Evolutionary conservation across 2,113 vertebrate species (phyloP), one percentile per base, ranked within the genome.

Genomic region (Thalassarche chlororhynchos): DNA sequence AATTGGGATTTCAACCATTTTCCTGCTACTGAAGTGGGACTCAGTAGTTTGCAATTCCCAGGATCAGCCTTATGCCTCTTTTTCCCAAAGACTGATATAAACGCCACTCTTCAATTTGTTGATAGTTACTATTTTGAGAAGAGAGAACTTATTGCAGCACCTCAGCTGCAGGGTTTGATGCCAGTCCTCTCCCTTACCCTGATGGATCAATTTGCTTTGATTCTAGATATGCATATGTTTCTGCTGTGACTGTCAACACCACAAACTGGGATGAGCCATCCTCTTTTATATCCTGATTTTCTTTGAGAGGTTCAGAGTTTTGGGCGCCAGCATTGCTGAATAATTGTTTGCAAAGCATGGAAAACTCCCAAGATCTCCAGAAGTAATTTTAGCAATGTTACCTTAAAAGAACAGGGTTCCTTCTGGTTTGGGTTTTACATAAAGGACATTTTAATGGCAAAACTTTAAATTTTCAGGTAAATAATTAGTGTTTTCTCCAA

Each of bases 1-100:
- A 97, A 97, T 97, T 97, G 92, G 92, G 79, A 95, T 96, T 97
- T 97, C 97, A 97, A 92, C 88, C 12, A 42, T 94, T 90, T 93
- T 28, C 82, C 76, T 92, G 83, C 90, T 71, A 93, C 88, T 97
- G 86, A 97, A 92, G 94, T 89, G 78, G 75, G 76, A 78, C 79
- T 86, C 8, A 1, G 68, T 88, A 81, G 90, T 84, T 64, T 90
- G 83, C 85, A 88, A 52, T 97, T 97, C 96, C 95, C 88, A 78
- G 70, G 92, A 71, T 60, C 76, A 90, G 54, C 58, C 38, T 89
- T 75, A 62, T 55, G 42, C 64, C 29, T 90, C 34, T 75, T 83
- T 91, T 89, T 46, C 42, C 31, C 47, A 86, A 58, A 75, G 85
- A 34, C 71, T 46, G 58, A 44, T 81, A 55, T 72, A 93, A 88